Base-by-base conservation (phyloP, 1,140 invertebrate species). In the Drosophila grimshawi region DNA sequence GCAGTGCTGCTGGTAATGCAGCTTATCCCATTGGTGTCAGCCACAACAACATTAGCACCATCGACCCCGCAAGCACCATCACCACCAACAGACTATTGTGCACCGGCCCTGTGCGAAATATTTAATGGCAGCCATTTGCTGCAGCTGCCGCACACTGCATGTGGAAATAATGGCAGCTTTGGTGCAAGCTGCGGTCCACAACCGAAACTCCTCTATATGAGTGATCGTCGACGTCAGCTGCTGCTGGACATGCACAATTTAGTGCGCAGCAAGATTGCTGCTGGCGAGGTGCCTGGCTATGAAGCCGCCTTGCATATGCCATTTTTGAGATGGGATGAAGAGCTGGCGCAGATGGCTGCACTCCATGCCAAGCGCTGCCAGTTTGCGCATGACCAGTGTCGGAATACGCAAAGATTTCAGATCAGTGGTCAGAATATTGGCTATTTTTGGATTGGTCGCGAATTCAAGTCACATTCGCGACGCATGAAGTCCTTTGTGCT, bases 351-450 rank as follows among this genome's bases (percentile, higher is more conserved):
- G 57, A 53, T 92, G 55, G 91, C 91, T 6, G 70, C 46, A 10
- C 60, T 92, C 32, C 91, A 92, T 56, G 91, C 71, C 5, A 85
- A 76, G 45, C 75, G 83, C 4, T 92, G 91, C 6, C 80, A 73
- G 8, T 91, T 92, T 10, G 82, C 64, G 3, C 91, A 92, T 65
- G 91, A 92, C 68, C 45, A 74, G 43, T 92, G 91, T 66, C 78
- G 89, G 11, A 92, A 91, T 63, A 91, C 91, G 10, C 72, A 63
- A 5, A 72, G 65, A 4, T 91, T 63, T 56, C 51, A 49, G n/a
- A 76, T 73, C 6, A 90, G 89, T 46, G 91, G 91, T 2, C 91
- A 92, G 51, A 92, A 92, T 61, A 90, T 92, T 32, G 91, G 86
- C 2, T 89, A 88, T 70, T 91, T 89, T 53, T 91, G 86, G 86